phyloP scores from a whole-genome alignment of 2,888 invertebrate genomes.

The Callyntrura sp. region DNA sequence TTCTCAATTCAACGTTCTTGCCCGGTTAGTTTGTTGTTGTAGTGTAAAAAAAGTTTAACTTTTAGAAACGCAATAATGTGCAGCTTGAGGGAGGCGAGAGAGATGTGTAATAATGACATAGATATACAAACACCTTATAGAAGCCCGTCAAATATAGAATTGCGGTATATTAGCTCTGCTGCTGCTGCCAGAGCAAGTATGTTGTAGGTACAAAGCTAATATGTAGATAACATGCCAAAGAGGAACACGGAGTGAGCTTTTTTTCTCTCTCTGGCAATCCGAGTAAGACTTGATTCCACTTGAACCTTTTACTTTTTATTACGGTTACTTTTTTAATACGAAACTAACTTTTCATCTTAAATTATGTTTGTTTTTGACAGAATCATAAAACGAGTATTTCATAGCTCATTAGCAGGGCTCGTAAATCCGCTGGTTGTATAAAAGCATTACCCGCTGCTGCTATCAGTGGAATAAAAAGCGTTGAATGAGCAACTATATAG shows the following conservation, averaged over 20 bases:
- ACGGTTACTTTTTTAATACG: slow-evolving; percentile 59
- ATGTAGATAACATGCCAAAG: neutral
- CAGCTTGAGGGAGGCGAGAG: slow-evolving; percentile 33
- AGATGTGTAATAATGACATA: slow-evolving; percentile 46
- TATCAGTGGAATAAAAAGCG: slow-evolving; percentile 10
- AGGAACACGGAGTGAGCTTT: neutral
- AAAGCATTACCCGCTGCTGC: slow-evolving; percentile 3
- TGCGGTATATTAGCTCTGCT: neutral
- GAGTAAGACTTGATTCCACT: slow-evolving; percentile 59
- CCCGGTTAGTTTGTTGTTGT: slow-evolving; percentile 4
- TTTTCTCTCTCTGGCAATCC: neutral
- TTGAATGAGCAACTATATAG: neutral
- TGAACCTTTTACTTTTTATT: slow-evolving; percentile 68
- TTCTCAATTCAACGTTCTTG: neutral
- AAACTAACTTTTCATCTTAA: slow-evolving; percentile 81
- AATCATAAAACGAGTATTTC: slow-evolving; percentile 82
- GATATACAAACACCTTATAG: slow-evolving; percentile 21
- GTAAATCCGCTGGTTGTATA: slow-evolving; percentile 56
- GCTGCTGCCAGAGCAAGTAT: neutral
- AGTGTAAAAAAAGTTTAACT: slow-evolving; percentile 29
- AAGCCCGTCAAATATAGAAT: slow-evolving; percentile 8
- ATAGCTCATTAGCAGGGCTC: slow-evolving; percentile 81
- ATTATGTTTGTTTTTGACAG: slow-evolving; percentile 83
- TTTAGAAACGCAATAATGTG: slow-evolving; percentile 41
- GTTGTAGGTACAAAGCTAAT: neutral